Evolutionary conservation across 1,140 invertebrate species (phyloP).

Genomic region (Drosophila kurseongensis): DNA sequence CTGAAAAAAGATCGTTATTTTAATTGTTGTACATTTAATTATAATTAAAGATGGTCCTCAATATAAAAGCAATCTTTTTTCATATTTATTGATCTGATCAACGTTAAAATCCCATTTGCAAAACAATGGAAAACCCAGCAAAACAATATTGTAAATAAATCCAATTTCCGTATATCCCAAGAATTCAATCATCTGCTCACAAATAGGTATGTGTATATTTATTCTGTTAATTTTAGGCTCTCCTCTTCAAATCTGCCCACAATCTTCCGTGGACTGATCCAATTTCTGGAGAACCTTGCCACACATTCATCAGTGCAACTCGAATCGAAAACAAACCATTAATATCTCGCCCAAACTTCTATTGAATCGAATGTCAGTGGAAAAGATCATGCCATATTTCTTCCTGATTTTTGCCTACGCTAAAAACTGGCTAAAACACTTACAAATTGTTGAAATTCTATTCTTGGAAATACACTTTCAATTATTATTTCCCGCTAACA

Average conservation of each 20-base stretch:
- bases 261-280: slow-evolving; percentile 48
- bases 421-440: slow-evolving; percentile 49
- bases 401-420: slow-evolving; percentile 37
- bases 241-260: slow-evolving; percentile 12
- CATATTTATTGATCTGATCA: too few species aligned
- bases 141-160: slow-evolving; percentile 22
- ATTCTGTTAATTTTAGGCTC: slow-evolving; percentile 19
- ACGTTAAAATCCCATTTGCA: not conserved
- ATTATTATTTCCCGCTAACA: slow-evolving; percentile 61
- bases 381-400: slow-evolving; percentile 35
- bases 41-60: too few species aligned
- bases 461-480: slow-evolving; percentile 61
- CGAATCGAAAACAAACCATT: slow-evolving; percentile 64
- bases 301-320: slow-evolving; percentile 54
- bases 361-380: slow-evolving; percentile 22
- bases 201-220: slow-evolving; percentile 18
- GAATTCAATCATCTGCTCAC: slow-evolving; percentile 3
- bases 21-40: too few species aligned
- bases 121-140: not conserved
- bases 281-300: slow-evolving; percentile 51
- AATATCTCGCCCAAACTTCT: slow-evolving; percentile 31
- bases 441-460: slow-evolving; percentile 56
- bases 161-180: slow-evolving; percentile 10
- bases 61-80: too few species aligned
- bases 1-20: too few species aligned